Percentiles rank a stretch among this genome's conserved stretches.
Conservation (phyloP, 1,140 invertebrate species). For the Pinna nobilis region DNA sequence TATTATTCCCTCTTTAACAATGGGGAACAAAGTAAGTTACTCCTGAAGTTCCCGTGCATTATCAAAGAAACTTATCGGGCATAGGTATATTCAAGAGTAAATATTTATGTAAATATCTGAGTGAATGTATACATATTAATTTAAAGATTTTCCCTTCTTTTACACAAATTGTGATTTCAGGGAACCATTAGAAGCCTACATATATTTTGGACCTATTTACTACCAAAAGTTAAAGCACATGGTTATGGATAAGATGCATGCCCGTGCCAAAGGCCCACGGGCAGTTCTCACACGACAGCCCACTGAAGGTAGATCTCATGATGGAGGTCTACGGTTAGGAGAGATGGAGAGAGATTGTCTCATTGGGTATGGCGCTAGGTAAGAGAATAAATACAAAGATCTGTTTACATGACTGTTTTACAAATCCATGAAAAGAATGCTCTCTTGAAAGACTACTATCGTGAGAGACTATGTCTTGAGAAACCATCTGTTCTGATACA, state of each 20-base stretch:
- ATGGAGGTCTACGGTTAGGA: slow-evolving; percentile 96
- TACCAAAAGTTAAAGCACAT: slow-evolving; percentile 97
- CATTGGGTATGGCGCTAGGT: slow-evolving; percentile 97
- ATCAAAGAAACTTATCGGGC: too few relatives aligned
- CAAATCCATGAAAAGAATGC: neutral
- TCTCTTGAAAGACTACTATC: too few relatives aligned
- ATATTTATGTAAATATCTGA: too few relatives aligned
- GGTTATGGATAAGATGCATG: slow-evolving; percentile 99
- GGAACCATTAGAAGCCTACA: slow-evolving; percentile 92
- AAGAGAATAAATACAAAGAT: slow-evolving; percentile 25
- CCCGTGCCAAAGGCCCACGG: slow-evolving; percentile 93
- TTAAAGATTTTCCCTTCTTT: too few relatives aligned
- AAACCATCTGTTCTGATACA: neutral
- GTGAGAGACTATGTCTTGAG: too few relatives aligned
- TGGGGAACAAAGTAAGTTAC: too few relatives aligned
- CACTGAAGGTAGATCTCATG: slow-evolving; percentile 96
- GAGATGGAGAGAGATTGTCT: slow-evolving; percentile 99
- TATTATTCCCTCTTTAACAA: too few relatives aligned
- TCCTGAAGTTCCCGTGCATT: too few relatives aligned
- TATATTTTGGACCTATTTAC: slow-evolving; percentile 93
- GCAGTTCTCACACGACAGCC: slow-evolving; percentile 97
- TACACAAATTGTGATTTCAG: too few relatives aligned
- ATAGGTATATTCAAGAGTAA: too few relatives aligned
- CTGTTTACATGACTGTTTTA: slow-evolving; percentile 54
- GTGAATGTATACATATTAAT: too few relatives aligned